Percentiles rank a stretch among this genome's conserved stretches.
These are phyloP conservation scores for Colossoma macropomum DNA, from an alignment of 2,113 vertebrate genomes.

Conservation along the genomic window DNA sequence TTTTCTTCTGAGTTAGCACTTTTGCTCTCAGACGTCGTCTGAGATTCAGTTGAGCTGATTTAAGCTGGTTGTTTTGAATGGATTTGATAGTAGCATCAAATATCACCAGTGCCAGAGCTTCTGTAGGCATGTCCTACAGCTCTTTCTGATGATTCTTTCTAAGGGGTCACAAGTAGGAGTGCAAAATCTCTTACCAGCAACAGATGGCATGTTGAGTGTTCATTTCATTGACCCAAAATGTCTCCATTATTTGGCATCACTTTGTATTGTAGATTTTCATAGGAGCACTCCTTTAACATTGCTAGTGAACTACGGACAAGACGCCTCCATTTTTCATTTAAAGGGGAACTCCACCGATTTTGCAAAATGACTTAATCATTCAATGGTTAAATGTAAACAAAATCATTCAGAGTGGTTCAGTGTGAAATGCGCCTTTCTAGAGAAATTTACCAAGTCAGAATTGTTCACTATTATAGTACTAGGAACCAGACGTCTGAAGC, in stretches of 20 bases:
- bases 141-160: not conserved
- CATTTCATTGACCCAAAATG: not conserved
- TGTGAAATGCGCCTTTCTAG: too few relatives aligned
- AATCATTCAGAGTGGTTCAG: too few relatives aligned
- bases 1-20: not conserved
- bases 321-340: too few relatives aligned
- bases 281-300: too few relatives aligned
- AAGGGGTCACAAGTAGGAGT: not conserved
- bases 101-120: not conserved
- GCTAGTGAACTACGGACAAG: too few relatives aligned
- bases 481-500: too few relatives aligned
- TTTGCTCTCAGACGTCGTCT: not conserved
- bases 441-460: too few relatives aligned
- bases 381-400: too few relatives aligned
- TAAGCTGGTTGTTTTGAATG: not conserved
- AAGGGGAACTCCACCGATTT: too few relatives aligned
- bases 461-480: too few relatives aligned
- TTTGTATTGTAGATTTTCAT: not conserved
- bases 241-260: not conserved
- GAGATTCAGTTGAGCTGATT: not conserved
- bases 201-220: constrained; percentile 11
- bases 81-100: not conserved
- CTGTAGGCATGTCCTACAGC: not conserved
- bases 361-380: too few relatives aligned
- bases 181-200: not conserved